Evolutionary conservation across 2,797 vertebrate genomes (phyloP).

Genomic region (Basileuterus tristriatus): DNA sequence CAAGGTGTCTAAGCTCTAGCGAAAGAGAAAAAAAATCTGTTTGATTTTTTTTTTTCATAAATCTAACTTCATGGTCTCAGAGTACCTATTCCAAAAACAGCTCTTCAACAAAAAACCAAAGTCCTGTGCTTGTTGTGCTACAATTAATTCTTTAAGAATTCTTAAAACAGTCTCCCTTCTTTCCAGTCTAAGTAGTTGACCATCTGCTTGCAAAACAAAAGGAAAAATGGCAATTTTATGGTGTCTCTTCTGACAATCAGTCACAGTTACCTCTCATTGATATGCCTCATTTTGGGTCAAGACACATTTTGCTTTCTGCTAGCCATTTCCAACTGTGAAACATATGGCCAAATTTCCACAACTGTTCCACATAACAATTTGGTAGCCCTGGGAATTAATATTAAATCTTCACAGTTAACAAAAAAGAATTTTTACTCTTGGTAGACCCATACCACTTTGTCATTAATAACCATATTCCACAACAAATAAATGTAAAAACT

Average conservation of each 20-base stretch:
- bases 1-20: neutral
- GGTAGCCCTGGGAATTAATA: neutral
- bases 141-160: neutral
- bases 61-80: neutral
- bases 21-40: neutral
- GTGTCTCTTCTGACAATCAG: neutral
- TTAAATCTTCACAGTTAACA: neutral
- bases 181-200: neutral
- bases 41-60: neutral
- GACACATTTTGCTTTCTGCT: neutral
- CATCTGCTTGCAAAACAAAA: neutral
- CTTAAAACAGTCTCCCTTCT: neutral
- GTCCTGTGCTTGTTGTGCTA: rapidly evolving
- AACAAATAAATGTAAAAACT: neutral
- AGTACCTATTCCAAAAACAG: neutral
- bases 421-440: neutral
- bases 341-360: neutral
- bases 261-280: neutral
- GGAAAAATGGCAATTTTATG: neutral
- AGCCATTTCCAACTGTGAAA: neutral
- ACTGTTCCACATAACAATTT: neutral
- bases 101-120: neutral
- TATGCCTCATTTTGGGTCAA: neutral
- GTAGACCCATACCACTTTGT: neutral
- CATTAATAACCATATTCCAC: neutral